A percentile compares a stretch with the other conserved stretches of the same genome.
Conservation (phyloP, 2,113 vertebrate genomes). For the Chiloscyllium plagiosum region DNA sequence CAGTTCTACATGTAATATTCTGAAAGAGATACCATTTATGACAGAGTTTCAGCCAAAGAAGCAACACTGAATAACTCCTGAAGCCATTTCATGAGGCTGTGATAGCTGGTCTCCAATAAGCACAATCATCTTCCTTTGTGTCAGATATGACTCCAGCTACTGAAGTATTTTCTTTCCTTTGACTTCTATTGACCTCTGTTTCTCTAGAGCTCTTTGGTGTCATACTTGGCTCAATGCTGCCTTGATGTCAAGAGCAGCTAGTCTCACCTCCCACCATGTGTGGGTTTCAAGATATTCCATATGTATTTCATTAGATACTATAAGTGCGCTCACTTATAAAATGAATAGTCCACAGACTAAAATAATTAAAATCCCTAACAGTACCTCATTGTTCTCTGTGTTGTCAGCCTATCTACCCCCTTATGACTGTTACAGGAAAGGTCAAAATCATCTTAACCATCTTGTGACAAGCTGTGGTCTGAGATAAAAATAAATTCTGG, state of each 20-base stretch:
- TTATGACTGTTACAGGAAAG: conserved; percentile 20
- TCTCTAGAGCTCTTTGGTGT: conserved; percentile 1
- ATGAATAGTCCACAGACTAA: conserved; percentile 15
- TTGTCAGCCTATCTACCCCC: not conserved
- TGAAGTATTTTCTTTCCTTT: not conserved
- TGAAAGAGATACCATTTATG: not conserved
- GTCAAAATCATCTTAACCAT: conserved; percentile 30
- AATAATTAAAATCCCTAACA: conserved; percentile 27
- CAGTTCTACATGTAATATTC: not conserved
- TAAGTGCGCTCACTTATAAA: conserved; percentile 19
- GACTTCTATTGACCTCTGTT: conserved; percentile 8
- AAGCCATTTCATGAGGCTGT: not conserved
- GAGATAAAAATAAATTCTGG: not conserved
- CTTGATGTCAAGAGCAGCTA: conserved; percentile 6
- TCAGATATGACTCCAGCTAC: not conserved
- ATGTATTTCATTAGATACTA: conserved; percentile 24
- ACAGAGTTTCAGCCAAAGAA: not conserved
- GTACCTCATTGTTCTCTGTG: conserved; percentile 18
- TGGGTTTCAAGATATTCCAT: not conserved
- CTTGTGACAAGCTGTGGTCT: not conserved
- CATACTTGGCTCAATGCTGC: not conserved
- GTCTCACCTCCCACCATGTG: conserved; percentile 7
- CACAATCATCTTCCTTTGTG: not conserved
- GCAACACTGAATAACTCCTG: not conserved
- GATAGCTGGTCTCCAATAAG: not conserved